Evolutionary conservation across 2,797 vertebrate species (phyloP).

Genomic region (Pseudomugil tenellus): DNA sequence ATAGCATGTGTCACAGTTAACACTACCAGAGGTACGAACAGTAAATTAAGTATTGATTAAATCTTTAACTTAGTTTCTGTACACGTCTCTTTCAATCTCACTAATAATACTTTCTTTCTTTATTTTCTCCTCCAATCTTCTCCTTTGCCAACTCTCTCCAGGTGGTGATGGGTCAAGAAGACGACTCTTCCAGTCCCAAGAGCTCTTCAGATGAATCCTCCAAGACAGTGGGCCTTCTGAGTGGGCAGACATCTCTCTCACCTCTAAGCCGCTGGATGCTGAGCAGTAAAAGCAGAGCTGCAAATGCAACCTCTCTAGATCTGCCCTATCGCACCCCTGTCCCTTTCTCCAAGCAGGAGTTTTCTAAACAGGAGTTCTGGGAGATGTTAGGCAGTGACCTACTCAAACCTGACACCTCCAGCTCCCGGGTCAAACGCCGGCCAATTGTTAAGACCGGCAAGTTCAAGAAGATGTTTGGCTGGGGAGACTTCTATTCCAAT

Average conservation of each 20-base stretch:
- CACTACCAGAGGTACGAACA: conserved; percentile 58
- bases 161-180: conserved; percentile 89
- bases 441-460: conserved; percentile 88
- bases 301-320: conserved; percentile 87
- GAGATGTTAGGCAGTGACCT: conserved; percentile 87
- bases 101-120: conserved; percentile 59
- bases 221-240: conserved; percentile 80
- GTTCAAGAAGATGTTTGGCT: conserved; percentile 96
- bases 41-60: conserved; percentile 81
- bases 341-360: conserved; percentile 86
- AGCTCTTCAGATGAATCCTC: conserved; percentile 76
- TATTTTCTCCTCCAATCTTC: conserved; percentile 25
- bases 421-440: conserved; percentile 83
- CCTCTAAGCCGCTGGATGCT: conserved; percentile 85
- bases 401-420: conserved; percentile 77
- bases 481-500: conserved; percentile 99
- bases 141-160: conserved; percentile 56
- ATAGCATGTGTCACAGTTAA: conserved; percentile 72
- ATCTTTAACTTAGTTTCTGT: conserved; percentile 69
- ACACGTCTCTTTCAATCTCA: conserved; percentile 55
- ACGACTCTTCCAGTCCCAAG: conserved; percentile 78
- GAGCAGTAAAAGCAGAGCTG: conserved; percentile 80
- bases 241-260: conserved; percentile 78
- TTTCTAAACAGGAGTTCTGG: conserved; percentile 91
- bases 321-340: conserved; percentile 85